Base-by-base conservation (phyloP, 2,888 invertebrate genomes). In the Cephalotes varians region DNA sequence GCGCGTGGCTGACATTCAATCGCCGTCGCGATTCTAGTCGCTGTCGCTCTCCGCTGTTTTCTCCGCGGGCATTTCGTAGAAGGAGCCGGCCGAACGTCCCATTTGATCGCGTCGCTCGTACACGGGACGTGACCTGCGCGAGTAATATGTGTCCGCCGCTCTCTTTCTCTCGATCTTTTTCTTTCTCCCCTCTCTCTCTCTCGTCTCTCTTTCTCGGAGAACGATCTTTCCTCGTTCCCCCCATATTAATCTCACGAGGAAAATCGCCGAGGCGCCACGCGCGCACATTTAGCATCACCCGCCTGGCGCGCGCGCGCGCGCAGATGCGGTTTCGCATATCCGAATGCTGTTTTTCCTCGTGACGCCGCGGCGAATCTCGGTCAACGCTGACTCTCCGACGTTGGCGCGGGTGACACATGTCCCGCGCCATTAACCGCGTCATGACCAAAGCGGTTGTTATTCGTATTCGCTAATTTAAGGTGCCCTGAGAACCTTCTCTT, bases 1-100 rank as follows among this genome's bases (percentile, higher is more conserved):
- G 88, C 92, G 91, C 91, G 92, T 89, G 92, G 88, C 90, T 90
- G 91, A 87, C 87, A 91, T 90, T 86, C 86, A 88, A 90, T 89
- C 88, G 84, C 81, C 83, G 58, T 76, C 65, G 65, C 65, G 65
- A 76, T 77, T 76, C 67, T 47, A 64, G 71, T 21, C 74, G 71
- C 80, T 40, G 40, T 67, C 60, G 67, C 71, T 80, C 67, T 60
- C 44, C 37, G 47, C 60, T 80, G 62, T 64, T 74, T 82, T 80
- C 80, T 74, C 60, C 65, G 65, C 60, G 73, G 49, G 54, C 74
- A 69, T 79, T 79, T 79, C 71, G 76, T 51, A 51, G 74, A 73
- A 73, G 73, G 37, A 65, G 64, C 65, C 76, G 44, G 31, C 77
- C 54, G 56, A 56, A 58, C 58, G 56, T 77, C 76, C 51, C 60